Evolutionary conservation across 37 sponge, comb jelly and placozoan species (phyloP), one percentile per base, ranked within the genome.

Genomic region (Agelas oroides): DNA sequence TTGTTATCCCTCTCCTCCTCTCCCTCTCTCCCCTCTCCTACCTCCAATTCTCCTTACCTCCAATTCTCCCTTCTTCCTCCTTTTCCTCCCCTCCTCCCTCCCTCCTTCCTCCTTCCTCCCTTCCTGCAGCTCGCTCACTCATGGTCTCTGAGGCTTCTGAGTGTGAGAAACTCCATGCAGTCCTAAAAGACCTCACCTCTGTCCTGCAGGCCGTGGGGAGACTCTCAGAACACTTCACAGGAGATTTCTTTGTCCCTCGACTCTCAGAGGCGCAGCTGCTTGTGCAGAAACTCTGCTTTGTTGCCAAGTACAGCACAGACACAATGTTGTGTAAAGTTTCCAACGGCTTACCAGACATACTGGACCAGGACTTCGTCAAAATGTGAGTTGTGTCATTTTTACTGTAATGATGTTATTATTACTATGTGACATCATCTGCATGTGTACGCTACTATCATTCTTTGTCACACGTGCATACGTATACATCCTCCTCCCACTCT

Each of bases 181-280:
- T 89, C 27, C 80, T 96, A 33, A 79, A 87, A 32, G 97, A 93
- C 79, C 82, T 96, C 37, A 76, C 92, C 1, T 84, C 92, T 34
- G 54, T 79, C 38, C 61, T 94, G 53, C 97, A 96, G 59, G 87
- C 88, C 27, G 40, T 94, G 8, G 94, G 94, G 3, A 57, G 93
- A 21, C 67, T 93, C 20, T 74, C 92, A n/a, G 94, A 96, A 20
- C 94, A 93, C 65, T 94, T 96, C 71, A 67, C 60, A 32, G 94
- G 83, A 12, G 74, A 72, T 5, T 62, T 59, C 21, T 94, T 91
- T 59, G 35, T 46, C 23, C n/a, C 75, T 0, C 55, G 86, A 18
- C 63, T 95, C 39, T 32, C 64, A 2, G 81, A 92, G 1, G 89
- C 87, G 15, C 80, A 86, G 36, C 59, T 77, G 36, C 73, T 93